Conservation (phyloP, 2,797 vertebrate species). For the Myioborus miniatus region DNA sequence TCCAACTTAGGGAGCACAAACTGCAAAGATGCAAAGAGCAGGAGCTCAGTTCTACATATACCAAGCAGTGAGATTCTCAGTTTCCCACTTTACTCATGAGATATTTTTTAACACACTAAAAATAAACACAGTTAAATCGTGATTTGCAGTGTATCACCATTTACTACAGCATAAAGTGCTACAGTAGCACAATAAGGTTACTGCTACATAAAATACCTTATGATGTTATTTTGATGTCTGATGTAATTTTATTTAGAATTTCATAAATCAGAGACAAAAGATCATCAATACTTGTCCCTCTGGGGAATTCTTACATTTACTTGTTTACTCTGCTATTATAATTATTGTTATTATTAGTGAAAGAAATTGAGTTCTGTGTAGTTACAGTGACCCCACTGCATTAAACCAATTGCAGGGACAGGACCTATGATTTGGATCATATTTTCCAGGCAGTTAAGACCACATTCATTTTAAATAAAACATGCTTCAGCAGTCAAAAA, state of each 20-base stretch:
- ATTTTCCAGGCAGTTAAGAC: slow-evolving; percentile 35
- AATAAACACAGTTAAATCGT: not conserved
- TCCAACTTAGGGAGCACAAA: not conserved
- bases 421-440: not conserved
- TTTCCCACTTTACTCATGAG: not conserved
- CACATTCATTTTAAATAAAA: slow-evolving; percentile 22
- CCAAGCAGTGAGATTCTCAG: not conserved
- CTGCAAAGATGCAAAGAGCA: not conserved
- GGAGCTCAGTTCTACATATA: not conserved
- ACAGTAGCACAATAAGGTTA: not conserved
- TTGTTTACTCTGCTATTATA: not conserved
- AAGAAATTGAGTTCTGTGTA: not conserved
- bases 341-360: not conserved
- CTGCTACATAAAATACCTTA: not conserved
- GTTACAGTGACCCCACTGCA: not conserved
- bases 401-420: not conserved
- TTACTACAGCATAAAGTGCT: not conserved
- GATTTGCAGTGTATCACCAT: not conserved
- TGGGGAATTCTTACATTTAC: not conserved
- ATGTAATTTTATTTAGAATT: not conserved
- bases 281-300: not conserved
- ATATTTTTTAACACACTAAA: not conserved
- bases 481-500: not conserved
- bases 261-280: not conserved
- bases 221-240: not conserved